phyloP scores from a whole-genome alignment of 2,888 invertebrate species.

The Napeogenes inachia region DNA sequence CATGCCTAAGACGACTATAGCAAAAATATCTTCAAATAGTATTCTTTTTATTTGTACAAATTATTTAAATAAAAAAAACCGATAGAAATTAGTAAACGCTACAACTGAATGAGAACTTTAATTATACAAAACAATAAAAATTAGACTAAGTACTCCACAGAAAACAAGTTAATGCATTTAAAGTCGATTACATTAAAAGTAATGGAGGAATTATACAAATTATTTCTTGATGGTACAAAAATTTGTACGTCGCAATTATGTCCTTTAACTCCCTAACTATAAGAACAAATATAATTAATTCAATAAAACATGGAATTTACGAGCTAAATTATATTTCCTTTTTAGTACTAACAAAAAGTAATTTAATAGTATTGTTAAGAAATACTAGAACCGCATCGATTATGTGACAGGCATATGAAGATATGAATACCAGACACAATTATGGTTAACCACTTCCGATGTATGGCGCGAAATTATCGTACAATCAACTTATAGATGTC shows the following conservation, averaged over 20 bases:
- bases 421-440: constrained; percentile 50
- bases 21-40: too few relatives aligned
- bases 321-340: background rate
- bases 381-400: constrained; percentile 31
- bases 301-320: background rate
- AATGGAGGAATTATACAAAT: background rate
- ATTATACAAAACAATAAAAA: background rate
- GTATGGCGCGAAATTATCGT: constrained; percentile 57
- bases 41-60: too few relatives aligned
- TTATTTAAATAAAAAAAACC: background rate
- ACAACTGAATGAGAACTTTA: background rate
- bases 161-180: background rate
- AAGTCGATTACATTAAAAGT: constrained; percentile 1
- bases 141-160: background rate
- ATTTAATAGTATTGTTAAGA: background rate
- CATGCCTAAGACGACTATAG: too few relatives aligned
- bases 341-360: background rate
- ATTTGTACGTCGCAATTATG: background rate
- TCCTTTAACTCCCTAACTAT: background rate
- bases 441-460: constrained; percentile 60
- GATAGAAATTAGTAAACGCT: background rate
- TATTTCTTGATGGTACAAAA: background rate
- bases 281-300: background rate
- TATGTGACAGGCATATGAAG: constrained; percentile 40
- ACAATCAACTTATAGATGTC: constrained; percentile 8